phyloP scores from a whole-genome alignment of 2,113 vertebrate genomes.

The Tragelaphus imberbis region DNA sequence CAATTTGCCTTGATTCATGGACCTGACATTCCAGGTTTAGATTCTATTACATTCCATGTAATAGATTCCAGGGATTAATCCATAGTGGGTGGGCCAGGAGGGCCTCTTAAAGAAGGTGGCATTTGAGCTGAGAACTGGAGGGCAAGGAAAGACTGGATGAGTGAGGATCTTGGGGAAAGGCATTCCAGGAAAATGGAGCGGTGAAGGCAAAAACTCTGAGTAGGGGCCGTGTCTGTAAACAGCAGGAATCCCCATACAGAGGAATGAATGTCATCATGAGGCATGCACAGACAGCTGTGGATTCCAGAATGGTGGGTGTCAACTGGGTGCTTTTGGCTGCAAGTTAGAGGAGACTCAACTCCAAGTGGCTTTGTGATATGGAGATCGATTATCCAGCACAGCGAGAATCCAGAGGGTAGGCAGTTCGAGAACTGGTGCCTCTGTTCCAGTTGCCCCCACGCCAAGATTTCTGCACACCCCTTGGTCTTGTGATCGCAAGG shows the following conservation, averaged over 20 bases:
- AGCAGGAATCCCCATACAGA: neutral
- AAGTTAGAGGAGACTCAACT: neutral
- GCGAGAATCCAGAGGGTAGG: neutral
- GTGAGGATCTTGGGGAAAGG: neutral
- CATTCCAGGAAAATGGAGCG: neutral
- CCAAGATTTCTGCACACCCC: neutral
- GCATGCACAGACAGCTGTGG: rapidly evolving
- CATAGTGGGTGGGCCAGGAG: neutral
- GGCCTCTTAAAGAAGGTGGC: neutral
- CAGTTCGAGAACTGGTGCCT: neutral
- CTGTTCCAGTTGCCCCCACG: neutral
- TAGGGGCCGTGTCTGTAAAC: neutral
- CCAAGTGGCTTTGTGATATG: neutral
- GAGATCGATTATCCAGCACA: neutral
- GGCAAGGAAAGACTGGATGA: too few species aligned
- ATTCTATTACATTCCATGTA: too few species aligned
- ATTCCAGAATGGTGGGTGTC: neutral
- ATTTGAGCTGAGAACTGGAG: neutral
- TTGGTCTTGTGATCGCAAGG: neutral
- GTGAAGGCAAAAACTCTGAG: neutral
- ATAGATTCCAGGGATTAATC: neutral
- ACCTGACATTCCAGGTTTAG: too few species aligned
- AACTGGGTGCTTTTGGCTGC: neutral
- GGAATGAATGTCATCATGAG: neutral
- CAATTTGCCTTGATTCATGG: too few species aligned